Percentiles rank a stretch among this genome's conserved stretches.
Conservation (phyloP, 2,797 vertebrate genomes). For the Danio aesculapii region DNA sequence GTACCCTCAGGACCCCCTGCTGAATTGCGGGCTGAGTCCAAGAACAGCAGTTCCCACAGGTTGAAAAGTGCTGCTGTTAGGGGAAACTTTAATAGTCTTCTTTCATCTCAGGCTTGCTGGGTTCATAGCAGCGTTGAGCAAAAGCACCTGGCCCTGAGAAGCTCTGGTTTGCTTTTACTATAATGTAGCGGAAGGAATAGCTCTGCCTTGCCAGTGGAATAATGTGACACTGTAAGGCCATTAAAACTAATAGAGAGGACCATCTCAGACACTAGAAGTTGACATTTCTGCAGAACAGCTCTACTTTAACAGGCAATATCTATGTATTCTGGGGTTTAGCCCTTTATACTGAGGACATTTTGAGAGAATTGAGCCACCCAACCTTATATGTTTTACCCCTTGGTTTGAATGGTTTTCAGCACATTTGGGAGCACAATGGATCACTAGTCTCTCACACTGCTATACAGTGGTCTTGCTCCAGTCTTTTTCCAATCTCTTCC, state of each 20-base stretch:
- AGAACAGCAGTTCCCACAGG: conserved; percentile 1
- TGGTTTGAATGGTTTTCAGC: too few species aligned
- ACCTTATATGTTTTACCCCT: background rate
- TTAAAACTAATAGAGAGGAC: conserved; percentile 30
- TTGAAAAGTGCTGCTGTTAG: conserved; percentile 10
- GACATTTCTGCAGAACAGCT: conserved; percentile 1
- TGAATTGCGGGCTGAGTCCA: conserved; percentile 9
- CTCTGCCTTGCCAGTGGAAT: conserved; percentile 3
- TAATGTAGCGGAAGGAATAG: conserved; percentile 3
- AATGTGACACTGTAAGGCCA: background rate
- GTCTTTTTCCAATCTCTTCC: too few species aligned
- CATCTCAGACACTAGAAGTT: background rate
- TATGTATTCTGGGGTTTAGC: conserved; percentile 2
- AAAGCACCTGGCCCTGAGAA: background rate
- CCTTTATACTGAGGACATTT: background rate
- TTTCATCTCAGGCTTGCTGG: conserved; percentile 18
- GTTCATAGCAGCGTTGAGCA: background rate
- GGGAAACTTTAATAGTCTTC: background rate
- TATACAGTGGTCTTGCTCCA: too few species aligned
- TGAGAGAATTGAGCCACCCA: background rate
- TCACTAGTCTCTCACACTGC: too few species aligned
- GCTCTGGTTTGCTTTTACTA: background rate
- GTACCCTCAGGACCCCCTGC: conserved; percentile 13
- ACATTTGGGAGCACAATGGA: too few species aligned
- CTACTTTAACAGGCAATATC: conserved; percentile 1